These are phyloP conservation scores for Glossosoma conforme DNA, from an alignment of 1,140 invertebrate species.

Conservation along the genomic window DNA sequence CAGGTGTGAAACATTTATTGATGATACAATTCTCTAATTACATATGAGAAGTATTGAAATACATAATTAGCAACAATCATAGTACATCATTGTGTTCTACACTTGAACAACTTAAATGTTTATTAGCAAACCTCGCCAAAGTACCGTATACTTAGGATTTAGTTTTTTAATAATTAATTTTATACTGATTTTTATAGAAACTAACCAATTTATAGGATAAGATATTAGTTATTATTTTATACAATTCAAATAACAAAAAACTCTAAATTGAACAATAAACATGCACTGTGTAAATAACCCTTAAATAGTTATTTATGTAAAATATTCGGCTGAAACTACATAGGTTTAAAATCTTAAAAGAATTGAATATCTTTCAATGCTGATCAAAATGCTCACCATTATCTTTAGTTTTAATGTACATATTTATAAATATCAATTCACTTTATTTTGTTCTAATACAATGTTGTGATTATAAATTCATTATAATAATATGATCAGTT, in stretches of 20 bases:
- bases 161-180: conserved; percentile 14
- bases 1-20: conserved; percentile 24
- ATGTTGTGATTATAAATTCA: too few species aligned
- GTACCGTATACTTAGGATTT: conserved; percentile 20
- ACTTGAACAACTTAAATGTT: conserved; percentile 20
- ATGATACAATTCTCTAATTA: too few species aligned
- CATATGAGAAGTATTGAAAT: neutral
- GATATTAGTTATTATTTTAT: conserved; percentile 4
- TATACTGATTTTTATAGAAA: conserved; percentile 22
- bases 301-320: conserved; percentile 15
- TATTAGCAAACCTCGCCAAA: conserved; percentile 28
- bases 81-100: conserved; percentile 15
- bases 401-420: conserved; percentile 2
- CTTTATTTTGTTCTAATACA: too few species aligned
- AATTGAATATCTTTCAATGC: conserved; percentile 1
- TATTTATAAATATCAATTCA: too few species aligned
- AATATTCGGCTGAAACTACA: neutral
- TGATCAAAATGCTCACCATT: conserved; percentile 6
- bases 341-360: conserved; percentile 1
- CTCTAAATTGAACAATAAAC: conserved; percentile 20
- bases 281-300: conserved; percentile 31
- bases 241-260: neutral
- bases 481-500: too few species aligned
- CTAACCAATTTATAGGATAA: conserved; percentile 27
- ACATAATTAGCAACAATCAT: neutral